These are phyloP conservation scores for Puma concolor DNA, from an alignment of 2,113 vertebrate species.

Conservation along the genomic window DNA sequence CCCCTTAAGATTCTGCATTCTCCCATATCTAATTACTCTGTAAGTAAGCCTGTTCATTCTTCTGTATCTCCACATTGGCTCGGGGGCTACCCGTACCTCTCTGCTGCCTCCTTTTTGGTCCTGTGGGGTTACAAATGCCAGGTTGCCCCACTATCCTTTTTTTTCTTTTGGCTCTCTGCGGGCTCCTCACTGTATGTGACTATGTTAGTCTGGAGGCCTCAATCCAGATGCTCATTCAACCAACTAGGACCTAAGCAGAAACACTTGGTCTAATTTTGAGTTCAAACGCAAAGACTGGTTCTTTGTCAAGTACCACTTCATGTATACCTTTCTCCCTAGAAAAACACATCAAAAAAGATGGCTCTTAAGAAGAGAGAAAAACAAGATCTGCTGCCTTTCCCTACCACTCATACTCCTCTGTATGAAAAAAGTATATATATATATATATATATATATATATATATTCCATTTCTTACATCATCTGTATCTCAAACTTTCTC, in stretches of 20 bases:
- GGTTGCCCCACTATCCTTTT: not conserved
- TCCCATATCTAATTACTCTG: not conserved
- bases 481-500: not conserved
- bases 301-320: not conserved
- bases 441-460: no score
- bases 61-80: not conserved
- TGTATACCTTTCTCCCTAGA: not conserved
- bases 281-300: not conserved
- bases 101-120: not conserved
- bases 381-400: not conserved
- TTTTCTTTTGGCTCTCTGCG: not conserved
- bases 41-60: not conserved
- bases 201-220: not conserved
- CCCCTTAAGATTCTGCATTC: not conserved
- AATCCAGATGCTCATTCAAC: not conserved
- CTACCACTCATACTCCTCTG: not conserved
- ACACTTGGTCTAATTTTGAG: not conserved
- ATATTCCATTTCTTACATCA: not conserved
- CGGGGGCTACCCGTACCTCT: not conserved
- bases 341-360: not conserved
- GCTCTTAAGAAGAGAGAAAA: not conserved
- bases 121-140: not conserved
- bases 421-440: no score
- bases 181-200: not conserved
- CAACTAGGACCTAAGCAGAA: constrained; percentile 12